Conservation (phyloP, 1,140 invertebrate species). For the Ladona fulva region DNA sequence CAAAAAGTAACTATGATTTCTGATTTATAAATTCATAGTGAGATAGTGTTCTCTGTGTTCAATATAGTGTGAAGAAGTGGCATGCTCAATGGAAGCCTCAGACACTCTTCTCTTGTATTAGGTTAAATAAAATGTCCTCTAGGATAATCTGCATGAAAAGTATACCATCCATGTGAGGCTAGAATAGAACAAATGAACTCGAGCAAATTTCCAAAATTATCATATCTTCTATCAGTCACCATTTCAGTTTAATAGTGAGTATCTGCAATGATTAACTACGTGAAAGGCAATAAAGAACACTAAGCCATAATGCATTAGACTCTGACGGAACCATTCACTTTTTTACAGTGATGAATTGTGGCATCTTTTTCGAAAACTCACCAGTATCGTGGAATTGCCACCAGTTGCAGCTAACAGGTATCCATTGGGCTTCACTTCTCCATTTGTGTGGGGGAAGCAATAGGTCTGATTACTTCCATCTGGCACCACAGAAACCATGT, state of each 20-base stretch:
- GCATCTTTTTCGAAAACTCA: neutral
- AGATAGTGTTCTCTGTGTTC: too few species aligned
- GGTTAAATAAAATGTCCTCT: too few species aligned
- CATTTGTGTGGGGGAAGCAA: slow-evolving; percentile 38
- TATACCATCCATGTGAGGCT: too few species aligned
- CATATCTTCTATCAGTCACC: neutral
- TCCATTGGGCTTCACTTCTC: slow-evolving; percentile 32
- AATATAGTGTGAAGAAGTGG: too few species aligned
- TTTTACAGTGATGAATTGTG: neutral
- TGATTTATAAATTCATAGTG: too few species aligned
- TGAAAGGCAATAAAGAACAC: neutral
- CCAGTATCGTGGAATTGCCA: neutral
- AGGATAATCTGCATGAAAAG: too few species aligned
- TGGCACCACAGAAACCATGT: neutral
- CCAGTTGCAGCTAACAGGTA: slow-evolving; percentile 27
- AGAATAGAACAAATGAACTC: too few species aligned
- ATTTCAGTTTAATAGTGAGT: neutral
- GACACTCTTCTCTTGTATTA: too few species aligned
- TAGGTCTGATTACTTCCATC: slow-evolving; percentile 23
- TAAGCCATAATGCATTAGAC: neutral
- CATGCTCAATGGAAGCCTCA: too few species aligned
- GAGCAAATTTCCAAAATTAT: too few species aligned
- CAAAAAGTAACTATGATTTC: too few species aligned
- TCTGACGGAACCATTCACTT: neutral
- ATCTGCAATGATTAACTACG: neutral